phyloP scores from a whole-genome alignment of 92 coral and sea anemone genomes.

The Epizoanthus stellaris region DNA sequence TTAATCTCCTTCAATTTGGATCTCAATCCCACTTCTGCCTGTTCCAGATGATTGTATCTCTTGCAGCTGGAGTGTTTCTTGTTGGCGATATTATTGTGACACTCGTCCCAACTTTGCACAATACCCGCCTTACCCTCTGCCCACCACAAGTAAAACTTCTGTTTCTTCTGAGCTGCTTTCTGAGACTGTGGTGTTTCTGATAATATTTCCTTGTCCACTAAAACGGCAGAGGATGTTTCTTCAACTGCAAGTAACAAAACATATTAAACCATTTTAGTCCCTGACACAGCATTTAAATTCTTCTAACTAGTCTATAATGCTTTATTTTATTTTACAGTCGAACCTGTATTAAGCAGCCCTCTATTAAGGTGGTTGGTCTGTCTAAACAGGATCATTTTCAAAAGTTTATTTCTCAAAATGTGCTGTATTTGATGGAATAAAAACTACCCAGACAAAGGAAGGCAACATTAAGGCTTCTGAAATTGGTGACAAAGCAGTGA shows the following conservation, averaged over 20 bases:
- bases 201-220: neutral
- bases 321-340: too few relatives aligned
- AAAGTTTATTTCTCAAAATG: too few relatives aligned
- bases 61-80: slow-evolving; percentile 28
- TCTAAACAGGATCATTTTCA: too few relatives aligned
- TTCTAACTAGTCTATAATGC: neutral
- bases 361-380: too few relatives aligned
- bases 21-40: slow-evolving; percentile 6
- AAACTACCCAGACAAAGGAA: too few relatives aligned
- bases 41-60: slow-evolving; percentile 1
- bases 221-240: neutral
- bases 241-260: neutral
- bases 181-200: neutral
- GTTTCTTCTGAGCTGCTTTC: neutral
- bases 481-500: too few relatives aligned
- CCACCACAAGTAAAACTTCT: slow-evolving; percentile 33
- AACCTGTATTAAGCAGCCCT: too few relatives aligned
- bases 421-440: too few relatives aligned
- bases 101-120: slow-evolving; percentile 22
- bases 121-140: slow-evolving; percentile 25
- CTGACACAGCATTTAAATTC: neutral
- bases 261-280: neutral
- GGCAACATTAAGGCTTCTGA: too few relatives aligned
- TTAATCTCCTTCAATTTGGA: slow-evolving; percentile 4
- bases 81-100: neutral